Percentiles rank a stretch among this genome's conserved stretches.
Conservation (phyloP, 1,140 invertebrate species). For the Ctenoplectra terminalis region DNA sequence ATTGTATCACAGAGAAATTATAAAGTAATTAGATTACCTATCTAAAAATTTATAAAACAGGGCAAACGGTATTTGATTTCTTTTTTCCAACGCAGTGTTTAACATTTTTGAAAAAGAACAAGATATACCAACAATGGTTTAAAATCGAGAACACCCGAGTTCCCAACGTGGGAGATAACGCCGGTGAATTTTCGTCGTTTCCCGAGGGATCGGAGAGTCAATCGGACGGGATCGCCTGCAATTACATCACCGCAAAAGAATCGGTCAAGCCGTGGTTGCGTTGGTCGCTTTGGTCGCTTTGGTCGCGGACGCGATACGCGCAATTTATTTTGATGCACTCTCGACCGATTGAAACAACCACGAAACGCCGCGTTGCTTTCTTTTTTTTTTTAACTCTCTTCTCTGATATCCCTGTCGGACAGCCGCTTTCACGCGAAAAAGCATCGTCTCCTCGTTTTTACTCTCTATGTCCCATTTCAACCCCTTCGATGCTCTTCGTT, state of each 20-base stretch:
- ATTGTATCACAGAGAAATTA: not conserved
- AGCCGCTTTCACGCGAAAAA: not conserved
- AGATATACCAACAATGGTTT: too few relatives aligned
- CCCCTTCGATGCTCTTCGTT: too few relatives aligned
- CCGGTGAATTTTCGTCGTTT: not conserved
- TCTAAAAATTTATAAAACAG: not conserved
- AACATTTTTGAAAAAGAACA: not conserved
- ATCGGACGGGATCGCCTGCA: not conserved
- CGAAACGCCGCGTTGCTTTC: constrained; percentile 6
- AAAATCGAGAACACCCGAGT: not conserved
- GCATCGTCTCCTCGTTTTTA: not conserved
- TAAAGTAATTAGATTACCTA: not conserved
- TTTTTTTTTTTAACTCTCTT: not conserved
- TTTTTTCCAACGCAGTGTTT: too few relatives aligned
- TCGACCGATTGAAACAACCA: constrained; percentile 39
- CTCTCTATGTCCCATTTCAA: too few relatives aligned
- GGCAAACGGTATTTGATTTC: not conserved
- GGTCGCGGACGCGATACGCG: constrained; percentile 25
- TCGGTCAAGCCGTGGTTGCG: constrained; percentile 22
- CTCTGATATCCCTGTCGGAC: not conserved
- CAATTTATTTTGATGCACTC: constrained; percentile 49
- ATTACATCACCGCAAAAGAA: constrained; percentile 36
- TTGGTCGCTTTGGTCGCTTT: constrained; percentile 24
- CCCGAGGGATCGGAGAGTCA: not conserved
- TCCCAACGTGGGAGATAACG: not conserved